Percentiles rank a stretch among this genome's conserved stretches.
Evolutionary conservation across 2,888 invertebrate genomes (phyloP).

Genomic region (Stegophylla sp.): DNA sequence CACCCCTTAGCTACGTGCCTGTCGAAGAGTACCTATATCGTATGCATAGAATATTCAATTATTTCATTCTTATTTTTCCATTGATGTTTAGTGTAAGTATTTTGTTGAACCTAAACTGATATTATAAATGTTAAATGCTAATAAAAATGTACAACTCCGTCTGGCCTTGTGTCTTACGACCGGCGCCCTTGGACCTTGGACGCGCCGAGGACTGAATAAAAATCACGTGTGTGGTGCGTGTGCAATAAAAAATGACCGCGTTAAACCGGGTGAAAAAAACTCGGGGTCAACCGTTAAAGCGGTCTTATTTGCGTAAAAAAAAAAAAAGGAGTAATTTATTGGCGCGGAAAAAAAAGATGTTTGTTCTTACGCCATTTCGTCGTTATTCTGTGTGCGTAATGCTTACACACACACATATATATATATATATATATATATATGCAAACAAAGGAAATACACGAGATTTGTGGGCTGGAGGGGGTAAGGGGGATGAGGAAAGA

Average conservation of each 20-base stretch:
- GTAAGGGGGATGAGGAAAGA: constrained; percentile 5
- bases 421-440: too few relatives aligned
- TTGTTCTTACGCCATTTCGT: constrained; percentile 1
- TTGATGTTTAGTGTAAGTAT: too few relatives aligned
- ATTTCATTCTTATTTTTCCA: too few relatives aligned
- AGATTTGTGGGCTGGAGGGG: neutral
- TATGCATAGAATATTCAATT: too few relatives aligned
- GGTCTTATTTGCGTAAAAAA: neutral
- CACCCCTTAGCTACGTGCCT: too few relatives aligned
- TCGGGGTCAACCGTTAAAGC: neutral
- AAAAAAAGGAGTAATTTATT: constrained; percentile 40
- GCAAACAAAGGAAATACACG: neutral
- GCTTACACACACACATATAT: too few relatives aligned
- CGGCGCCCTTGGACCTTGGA: too few relatives aligned
- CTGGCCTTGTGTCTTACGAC: too few relatives aligned
- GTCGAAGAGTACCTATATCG: too few relatives aligned
- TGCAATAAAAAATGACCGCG: neutral
- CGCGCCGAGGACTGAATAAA: neutral
- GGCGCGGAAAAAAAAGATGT: constrained; percentile 24
- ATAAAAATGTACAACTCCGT: too few relatives aligned
- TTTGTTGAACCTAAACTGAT: too few relatives aligned
- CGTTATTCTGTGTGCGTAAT: neutral
- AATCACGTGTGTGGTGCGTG: neutral
- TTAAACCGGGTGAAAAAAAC: neutral
- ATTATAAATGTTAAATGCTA: too few relatives aligned